Evolutionary conservation across 1,140 invertebrate species (phyloP).

Genomic region (Rhagoletis zephyria): DNA sequence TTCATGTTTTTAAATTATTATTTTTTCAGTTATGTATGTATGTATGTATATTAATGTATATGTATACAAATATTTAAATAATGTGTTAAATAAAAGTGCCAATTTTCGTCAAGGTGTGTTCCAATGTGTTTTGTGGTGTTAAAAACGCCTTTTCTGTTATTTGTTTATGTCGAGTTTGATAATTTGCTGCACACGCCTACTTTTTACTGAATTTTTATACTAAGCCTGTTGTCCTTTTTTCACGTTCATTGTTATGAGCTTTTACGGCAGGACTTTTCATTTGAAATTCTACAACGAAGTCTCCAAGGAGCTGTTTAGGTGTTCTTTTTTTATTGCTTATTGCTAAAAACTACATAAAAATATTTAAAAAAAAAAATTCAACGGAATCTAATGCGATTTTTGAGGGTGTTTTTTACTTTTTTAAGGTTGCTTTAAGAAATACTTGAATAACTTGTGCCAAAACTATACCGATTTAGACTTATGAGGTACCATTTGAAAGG

Average conservation of each 20-base stretch:
- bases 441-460: too few relatives aligned
- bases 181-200: not conserved
- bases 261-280: not conserved
- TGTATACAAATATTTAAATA: conserved; percentile 3
- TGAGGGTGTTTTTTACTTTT: too few relatives aligned
- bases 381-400: too few relatives aligned
- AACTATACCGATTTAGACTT: too few relatives aligned
- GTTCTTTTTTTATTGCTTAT: too few relatives aligned
- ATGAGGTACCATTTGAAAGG: too few relatives aligned
- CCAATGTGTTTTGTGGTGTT: not conserved
- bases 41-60: not conserved
- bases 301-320: too few relatives aligned
- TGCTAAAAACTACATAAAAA: too few relatives aligned
- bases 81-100: not conserved
- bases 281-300: not conserved
- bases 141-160: too few relatives aligned
- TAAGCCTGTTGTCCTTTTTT: not conserved
- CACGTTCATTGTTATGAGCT: not conserved
- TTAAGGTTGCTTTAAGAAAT: too few relatives aligned
- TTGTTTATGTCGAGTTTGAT: not conserved
- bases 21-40: conserved; percentile 2
- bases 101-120: not conserved
- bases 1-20: conserved; percentile 8
- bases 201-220: not conserved
- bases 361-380: too few relatives aligned